Evolutionary conservation across 2,797 vertebrate species (phyloP).

Genomic region (Pogoniulus pusillus): DNA sequence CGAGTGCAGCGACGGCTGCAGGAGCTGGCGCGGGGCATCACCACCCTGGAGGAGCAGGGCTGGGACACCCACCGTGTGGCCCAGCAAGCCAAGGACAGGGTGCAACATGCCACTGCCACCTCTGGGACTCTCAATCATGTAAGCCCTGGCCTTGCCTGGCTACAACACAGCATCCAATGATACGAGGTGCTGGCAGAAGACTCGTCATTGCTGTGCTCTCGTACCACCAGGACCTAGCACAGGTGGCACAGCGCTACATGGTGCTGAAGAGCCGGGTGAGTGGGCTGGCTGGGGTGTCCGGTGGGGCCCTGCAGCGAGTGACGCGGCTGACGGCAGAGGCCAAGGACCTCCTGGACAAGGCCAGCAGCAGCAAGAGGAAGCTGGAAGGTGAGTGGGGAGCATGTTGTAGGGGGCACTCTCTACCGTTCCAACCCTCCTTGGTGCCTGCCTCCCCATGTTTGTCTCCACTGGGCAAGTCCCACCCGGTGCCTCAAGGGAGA

Average conservation of each 20-base stretch:
- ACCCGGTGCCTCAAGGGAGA: not conserved
- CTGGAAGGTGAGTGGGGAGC: constrained; percentile 74
- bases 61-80: constrained; percentile 73
- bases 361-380: constrained; percentile 75
- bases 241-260: constrained; percentile 56
- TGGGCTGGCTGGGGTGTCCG: constrained; percentile 58
- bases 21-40: constrained; percentile 74
- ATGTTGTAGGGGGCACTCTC: not conserved
- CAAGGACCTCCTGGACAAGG: constrained; percentile 78
- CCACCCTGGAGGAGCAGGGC: constrained; percentile 73
- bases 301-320: constrained; percentile 70
- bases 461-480: not conserved
- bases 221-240: not conserved
- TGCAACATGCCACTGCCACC: constrained; percentile 68
- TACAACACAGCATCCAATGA: fast-evolving
- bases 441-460: fast-evolving
- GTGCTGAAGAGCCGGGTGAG: constrained; percentile 77
- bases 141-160: not conserved
- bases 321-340: constrained; percentile 77
- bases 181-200: fast-evolving
- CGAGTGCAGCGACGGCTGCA: constrained; percentile 75
- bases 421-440: fast-evolving
- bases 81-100: constrained; percentile 70
- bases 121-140: constrained; percentile 78
- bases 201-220: not conserved